Evolutionary conservation across 2,113 vertebrate species (phyloP), one percentile per base, ranked within the genome.

Genomic region (Syrrhaptes paradoxus): DNA sequence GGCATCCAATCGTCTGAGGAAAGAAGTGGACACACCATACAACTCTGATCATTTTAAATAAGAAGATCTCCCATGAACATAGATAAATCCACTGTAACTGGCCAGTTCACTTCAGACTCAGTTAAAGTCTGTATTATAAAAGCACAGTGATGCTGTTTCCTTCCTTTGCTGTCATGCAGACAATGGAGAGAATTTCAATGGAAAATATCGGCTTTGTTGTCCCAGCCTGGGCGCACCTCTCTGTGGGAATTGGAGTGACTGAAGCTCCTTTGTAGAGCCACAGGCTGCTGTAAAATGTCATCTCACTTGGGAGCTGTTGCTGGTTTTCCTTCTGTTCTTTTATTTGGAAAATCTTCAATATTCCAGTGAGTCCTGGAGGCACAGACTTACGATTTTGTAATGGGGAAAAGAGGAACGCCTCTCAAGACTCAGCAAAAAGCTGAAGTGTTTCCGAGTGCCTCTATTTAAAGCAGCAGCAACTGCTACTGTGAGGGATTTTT

Each of bases 311-410:
- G 87, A 94, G 28, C 59, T 85, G 76, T 73, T 86, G 52, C 80
- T 81, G 31, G 0, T 96, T 92, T 81, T 54, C 51, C 11, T 84
- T 86, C 72, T 82, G 9, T 82, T 91, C 57, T 94, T 94, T 85
- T 68, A 46, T 90, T 88, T 90, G 65, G 89, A 94, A 95, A 93
- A 83, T 32, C 88, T 26, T 68, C 36, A 61, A 22, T 91, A 85
- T 83, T 93, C 48, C 34, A 62, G 7, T 58, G 41, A 73, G 77
- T 94, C 61, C 70, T 73, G 57, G 78, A 93, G 54, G 34, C 75
- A 59, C 45, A 71, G 32, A 29, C 46, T 66, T 63, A 38, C 32
- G 54, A 72, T 81, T 89, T 80, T 76, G 31, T 90, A 55, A 87
- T 17, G 59, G 38, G n/a, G 28, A 75, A 80, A 88, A 77, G 45